Percentiles rank a stretch among this genome's conserved stretches.
These are phyloP conservation scores for Menidia menidia DNA, from an alignment of 2,797 vertebrate genomes.

Conservation along the genomic window DNA sequence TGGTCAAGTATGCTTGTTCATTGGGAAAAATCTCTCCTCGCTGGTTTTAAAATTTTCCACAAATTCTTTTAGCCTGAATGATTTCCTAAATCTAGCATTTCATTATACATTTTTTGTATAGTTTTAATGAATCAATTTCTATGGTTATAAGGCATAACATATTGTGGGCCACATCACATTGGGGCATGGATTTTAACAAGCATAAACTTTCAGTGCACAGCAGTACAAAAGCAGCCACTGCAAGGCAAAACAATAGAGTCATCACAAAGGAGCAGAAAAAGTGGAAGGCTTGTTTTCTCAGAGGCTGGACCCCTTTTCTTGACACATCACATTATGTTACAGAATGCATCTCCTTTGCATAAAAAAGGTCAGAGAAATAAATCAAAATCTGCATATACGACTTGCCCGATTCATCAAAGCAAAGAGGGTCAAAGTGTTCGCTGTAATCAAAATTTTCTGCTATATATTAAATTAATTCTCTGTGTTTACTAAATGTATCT, in stretches of 20 bases:
- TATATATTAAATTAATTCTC: slow-evolving; percentile 76
- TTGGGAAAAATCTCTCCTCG: too few species aligned
- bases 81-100: background rate
- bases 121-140: background rate
- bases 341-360: slow-evolving; percentile 84
- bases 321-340: slow-evolving; percentile 82
- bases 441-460: slow-evolving; percentile 75
- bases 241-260: slow-evolving; percentile 75
- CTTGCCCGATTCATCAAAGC: slow-evolving; percentile 82
- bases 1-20: too few species aligned
- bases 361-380: slow-evolving; percentile 87
- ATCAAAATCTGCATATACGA: slow-evolving; percentile 80
- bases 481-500: slow-evolving; percentile 59
- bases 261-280: slow-evolving; percentile 48
- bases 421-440: slow-evolving; percentile 73
- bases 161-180: slow-evolving; percentile 8
- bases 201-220: slow-evolving; percentile 59
- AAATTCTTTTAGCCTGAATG: too few species aligned
- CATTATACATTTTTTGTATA: background rate
- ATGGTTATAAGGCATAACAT: background rate
- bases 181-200: slow-evolving; percentile 32
- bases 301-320: slow-evolving; percentile 83
- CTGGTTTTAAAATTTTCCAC: too few species aligned
- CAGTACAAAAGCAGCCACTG: slow-evolving; percentile 48
- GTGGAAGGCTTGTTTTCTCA: slow-evolving; percentile 74